Conservation (phyloP, 2,113 vertebrate species). For the Tragelaphus imberbis region DNA sequence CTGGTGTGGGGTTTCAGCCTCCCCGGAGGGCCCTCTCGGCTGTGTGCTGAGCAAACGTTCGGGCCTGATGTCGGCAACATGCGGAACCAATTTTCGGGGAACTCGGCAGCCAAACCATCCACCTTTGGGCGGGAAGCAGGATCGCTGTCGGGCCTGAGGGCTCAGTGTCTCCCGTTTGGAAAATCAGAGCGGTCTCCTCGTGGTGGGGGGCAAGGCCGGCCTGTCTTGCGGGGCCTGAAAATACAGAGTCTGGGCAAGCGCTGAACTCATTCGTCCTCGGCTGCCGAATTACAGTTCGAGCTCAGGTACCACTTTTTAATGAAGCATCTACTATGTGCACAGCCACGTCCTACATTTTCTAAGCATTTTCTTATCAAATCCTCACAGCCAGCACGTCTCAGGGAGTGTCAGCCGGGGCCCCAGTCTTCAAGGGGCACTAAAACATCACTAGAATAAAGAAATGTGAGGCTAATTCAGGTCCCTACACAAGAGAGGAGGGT, state of each 20-base stretch:
- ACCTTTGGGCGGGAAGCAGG: conserved; percentile 71
- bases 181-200: conserved; percentile 5
- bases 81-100: conserved; percentile 77
- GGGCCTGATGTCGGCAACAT: conserved; percentile 74
- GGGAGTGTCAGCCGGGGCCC: background rate
- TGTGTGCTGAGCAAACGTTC: conserved; percentile 72
- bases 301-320: background rate
- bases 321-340: conserved; percentile 8
- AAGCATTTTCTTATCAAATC: background rate
- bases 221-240: background rate
- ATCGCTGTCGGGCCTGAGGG: background rate
- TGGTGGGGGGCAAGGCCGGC: background rate
- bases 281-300: background rate
- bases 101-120: conserved; percentile 62
- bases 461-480: background rate
- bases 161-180: conserved; percentile 12
- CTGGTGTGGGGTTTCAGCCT: conserved; percentile 72
- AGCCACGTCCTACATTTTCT: background rate
- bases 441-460: background rate
- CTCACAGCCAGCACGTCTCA: background rate
- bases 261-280: background rate
- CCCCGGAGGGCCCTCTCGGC: conserved; percentile 74
- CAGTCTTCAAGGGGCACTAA: background rate
- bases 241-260: background rate
- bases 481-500: background rate